Conservation (phyloP, 2,113 vertebrate species). For the Raja brachyura region DNA sequence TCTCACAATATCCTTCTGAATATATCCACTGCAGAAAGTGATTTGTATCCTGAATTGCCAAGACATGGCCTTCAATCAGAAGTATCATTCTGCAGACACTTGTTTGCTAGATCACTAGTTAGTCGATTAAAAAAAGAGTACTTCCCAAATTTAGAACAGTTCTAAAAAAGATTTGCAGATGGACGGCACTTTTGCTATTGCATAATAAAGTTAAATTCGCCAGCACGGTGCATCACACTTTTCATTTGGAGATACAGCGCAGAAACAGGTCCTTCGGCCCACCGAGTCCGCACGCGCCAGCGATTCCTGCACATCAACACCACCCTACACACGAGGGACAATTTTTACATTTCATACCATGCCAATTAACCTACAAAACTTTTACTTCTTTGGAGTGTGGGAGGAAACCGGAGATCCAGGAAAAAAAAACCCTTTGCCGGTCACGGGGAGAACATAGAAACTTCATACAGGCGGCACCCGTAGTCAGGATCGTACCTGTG, state of each 20-base stretch:
- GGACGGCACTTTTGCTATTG: neutral
- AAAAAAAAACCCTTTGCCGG: too few relatives aligned
- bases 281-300: too few relatives aligned
- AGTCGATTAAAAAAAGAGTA: neutral
- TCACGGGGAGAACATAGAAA: too few relatives aligned
- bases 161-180: neutral
- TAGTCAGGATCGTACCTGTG: too few relatives aligned
- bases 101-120: neutral
- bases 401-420: too few relatives aligned
- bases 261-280: too few relatives aligned
- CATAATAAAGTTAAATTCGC: neutral
- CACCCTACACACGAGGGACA: too few relatives aligned
- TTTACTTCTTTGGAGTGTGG: too few relatives aligned
- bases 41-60: neutral
- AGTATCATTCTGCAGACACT: neutral
- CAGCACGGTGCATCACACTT: neutral
- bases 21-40: neutral
- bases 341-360: too few relatives aligned
- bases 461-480: too few relatives aligned
- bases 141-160: neutral
- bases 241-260: neutral
- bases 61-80: neutral
- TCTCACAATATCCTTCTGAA: neutral
- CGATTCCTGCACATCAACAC: too few relatives aligned
- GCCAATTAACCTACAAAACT: too few relatives aligned